A percentile compares a stretch with the other conserved stretches of the same genome.
Conservation (phyloP, 2,113 vertebrate genomes). For the Salminus brasiliensis region DNA sequence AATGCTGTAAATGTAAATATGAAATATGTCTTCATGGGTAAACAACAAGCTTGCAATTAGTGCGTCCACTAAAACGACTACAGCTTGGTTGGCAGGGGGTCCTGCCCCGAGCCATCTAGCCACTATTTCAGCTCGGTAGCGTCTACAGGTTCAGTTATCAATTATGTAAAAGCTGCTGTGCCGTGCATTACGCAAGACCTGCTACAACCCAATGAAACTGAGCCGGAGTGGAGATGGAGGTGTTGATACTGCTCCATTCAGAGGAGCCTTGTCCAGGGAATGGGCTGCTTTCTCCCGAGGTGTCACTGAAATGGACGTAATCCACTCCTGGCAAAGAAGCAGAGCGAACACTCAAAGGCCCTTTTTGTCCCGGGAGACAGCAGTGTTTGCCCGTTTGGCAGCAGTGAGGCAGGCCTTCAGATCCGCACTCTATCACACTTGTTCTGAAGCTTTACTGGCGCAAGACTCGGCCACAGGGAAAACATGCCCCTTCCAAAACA, state of each 20-base stretch:
- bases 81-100: not conserved
- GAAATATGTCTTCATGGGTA: not conserved
- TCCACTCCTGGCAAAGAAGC: conserved; percentile 34
- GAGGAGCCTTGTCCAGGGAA: conserved; percentile 1
- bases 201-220: conserved; percentile 10
- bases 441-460: not conserved
- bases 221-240: conserved; percentile 11
- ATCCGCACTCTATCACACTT: not conserved
- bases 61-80: not conserved
- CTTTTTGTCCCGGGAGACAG: conserved; percentile 26
- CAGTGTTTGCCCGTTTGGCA: conserved; percentile 37
- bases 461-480: not conserved
- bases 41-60: not conserved
- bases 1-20: too few species aligned
- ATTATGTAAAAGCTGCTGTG: conserved; percentile 7
- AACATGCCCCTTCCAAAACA: not conserved
- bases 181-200: not conserved
- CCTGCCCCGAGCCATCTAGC: not conserved
- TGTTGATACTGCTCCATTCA: conserved; percentile 41
- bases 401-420: not conserved
- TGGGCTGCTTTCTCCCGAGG: conserved; percentile 23
- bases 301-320: conserved; percentile 44
- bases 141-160: conserved; percentile 18
- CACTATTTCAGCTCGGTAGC: not conserved
- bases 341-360: conserved; percentile 3